A percentile compares a stretch with the other conserved stretches of the same genome.
These are phyloP conservation scores for Balearica regulorum DNA, from an alignment of 2,797 vertebrate genomes.

Conservation along the genomic window DNA sequence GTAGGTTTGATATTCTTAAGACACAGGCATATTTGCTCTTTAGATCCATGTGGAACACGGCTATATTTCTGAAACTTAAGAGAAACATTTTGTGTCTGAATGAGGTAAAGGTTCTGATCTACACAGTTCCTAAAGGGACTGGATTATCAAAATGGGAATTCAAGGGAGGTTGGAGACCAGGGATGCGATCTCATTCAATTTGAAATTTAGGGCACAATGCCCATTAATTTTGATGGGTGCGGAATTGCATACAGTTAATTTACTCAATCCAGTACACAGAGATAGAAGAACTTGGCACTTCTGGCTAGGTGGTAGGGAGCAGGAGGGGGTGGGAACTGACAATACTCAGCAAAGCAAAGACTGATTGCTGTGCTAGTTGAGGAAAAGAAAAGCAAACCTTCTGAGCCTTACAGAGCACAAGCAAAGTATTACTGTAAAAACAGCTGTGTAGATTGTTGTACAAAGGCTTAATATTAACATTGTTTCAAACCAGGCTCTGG, in stretches of 20 bases:
- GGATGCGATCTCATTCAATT: neutral
- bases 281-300: neutral
- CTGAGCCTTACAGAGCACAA: neutral
- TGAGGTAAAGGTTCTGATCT: neutral
- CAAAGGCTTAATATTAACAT: neutral
- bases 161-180: neutral
- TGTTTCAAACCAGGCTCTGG: neutral
- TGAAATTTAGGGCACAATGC: neutral
- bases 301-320: too few species aligned
- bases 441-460: neutral
- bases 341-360: neutral
- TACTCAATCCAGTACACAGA: neutral
- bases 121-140: neutral
- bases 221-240: neutral
- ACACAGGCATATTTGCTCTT: neutral
- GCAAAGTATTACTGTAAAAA: neutral
- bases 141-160: neutral
- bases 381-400: neutral
- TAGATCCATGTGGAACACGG: neutral
- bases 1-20: neutral
- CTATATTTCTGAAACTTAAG: neutral
- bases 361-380: neutral
- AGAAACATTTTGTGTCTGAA: neutral
- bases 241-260: neutral
- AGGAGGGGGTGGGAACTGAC: neutral